Percentiles rank a stretch among this genome's conserved stretches.
Evolutionary conservation across 2,113 vertebrate genomes (phyloP).

Genomic region (Eptatretus burgeri): DNA sequence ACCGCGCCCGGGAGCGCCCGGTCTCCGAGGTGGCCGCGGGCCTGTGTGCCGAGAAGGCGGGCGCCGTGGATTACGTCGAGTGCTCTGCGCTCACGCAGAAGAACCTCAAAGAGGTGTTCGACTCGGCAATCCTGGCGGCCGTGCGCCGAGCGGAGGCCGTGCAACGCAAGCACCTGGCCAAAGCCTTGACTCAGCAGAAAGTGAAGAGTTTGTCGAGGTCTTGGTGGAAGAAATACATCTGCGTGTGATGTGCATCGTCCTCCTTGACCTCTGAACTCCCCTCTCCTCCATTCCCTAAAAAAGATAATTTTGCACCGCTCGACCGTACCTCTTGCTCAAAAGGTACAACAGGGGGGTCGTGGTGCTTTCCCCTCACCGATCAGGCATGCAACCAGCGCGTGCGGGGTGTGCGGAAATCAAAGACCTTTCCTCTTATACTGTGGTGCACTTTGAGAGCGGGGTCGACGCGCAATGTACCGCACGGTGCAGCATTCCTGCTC

Average conservation of each 20-base stretch:
- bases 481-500: too few species aligned
- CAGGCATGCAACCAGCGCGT: too few species aligned
- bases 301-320: too few species aligned
- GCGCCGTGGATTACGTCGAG: conserved; percentile 29
- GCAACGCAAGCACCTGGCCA: conserved; percentile 21
- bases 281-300: too few species aligned
- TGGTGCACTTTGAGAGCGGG: too few species aligned
- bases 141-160: conserved; percentile 20
- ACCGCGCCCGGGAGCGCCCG: conserved; percentile 21
- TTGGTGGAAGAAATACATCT: conserved; percentile 50
- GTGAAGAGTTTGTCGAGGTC: conserved; percentile 39
- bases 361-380: too few species aligned
- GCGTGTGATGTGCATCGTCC: conserved; percentile 11
- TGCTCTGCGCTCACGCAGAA: conserved; percentile 42
- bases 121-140: conserved; percentile 29
- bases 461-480: too few species aligned
- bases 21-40: conserved; percentile 22
- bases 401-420: too few species aligned
- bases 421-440: too few species aligned
- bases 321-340: too few species aligned
- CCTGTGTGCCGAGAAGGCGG: conserved; percentile 23
- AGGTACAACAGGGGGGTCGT: too few species aligned
- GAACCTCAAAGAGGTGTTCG: conserved; percentile 44
- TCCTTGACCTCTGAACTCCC: too few species aligned
- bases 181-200: conserved; percentile 27